These are phyloP conservation scores for Mesorhabditis belari DNA, from an alignment of 2,888 invertebrate genomes.

Conservation along the genomic window DNA sequence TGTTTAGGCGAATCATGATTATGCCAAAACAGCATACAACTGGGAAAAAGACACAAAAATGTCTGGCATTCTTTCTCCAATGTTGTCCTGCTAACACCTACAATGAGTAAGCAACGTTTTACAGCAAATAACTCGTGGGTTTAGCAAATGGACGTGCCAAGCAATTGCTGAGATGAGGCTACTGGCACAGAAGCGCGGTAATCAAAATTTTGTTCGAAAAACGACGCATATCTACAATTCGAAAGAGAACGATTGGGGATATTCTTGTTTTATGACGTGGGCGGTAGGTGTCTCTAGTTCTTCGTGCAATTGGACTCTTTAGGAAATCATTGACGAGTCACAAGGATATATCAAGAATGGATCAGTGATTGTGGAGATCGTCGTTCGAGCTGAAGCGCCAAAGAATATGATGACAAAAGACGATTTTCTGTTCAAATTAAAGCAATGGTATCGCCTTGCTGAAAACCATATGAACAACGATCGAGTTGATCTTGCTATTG, in stretches of 20 bases:
- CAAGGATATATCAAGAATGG: constrained; percentile 85
- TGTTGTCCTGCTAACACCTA: constrained; percentile 91
- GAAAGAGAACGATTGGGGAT: constrained; percentile 86
- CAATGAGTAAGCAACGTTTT: constrained; percentile 63
- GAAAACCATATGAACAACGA: too few species aligned
- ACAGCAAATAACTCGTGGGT: constrained; percentile 10
- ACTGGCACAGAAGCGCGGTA: constrained; percentile 79
- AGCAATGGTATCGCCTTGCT: neutral
- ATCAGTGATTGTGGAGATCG: constrained; percentile 75
- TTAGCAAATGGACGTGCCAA: constrained; percentile 87
- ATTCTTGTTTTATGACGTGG: constrained; percentile 94
- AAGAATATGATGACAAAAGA: constrained; percentile 59
- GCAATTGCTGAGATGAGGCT: constrained; percentile 87
- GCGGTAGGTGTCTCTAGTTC: constrained; percentile 29
- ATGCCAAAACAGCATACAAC: constrained; percentile 54
- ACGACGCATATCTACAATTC: constrained; percentile 94
- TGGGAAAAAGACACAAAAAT: constrained; percentile 53
- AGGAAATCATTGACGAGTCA: constrained; percentile 78
- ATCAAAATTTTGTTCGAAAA: constrained; percentile 58
- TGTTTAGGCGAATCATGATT: constrained; percentile 52
- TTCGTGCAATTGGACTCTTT: constrained; percentile 13
- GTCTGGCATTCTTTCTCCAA: constrained; percentile 67
- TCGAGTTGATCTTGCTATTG: too few species aligned
- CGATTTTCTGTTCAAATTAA: neutral
- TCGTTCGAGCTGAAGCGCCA: constrained; percentile 61